Evolutionary conservation across 2,888 invertebrate genomes (phyloP).

Genomic region (Sphinx pinastri): DNA sequence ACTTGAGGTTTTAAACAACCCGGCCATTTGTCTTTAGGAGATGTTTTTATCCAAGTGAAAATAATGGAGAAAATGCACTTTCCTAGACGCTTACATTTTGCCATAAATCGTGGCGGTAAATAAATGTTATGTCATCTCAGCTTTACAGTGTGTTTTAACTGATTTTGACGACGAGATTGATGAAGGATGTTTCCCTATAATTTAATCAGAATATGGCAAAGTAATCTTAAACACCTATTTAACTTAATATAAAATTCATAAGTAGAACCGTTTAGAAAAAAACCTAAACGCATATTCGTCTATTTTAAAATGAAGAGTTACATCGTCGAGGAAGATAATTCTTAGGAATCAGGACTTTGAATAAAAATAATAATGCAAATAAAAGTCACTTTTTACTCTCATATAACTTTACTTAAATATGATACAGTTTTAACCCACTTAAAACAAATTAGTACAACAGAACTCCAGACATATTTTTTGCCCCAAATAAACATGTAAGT

Average conservation of each 20-base stretch:
- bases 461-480: background rate
- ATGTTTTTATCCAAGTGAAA: constrained; percentile 10
- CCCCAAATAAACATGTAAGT: constrained; percentile 2
- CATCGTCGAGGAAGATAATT: too few relatives aligned
- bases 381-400: too few relatives aligned
- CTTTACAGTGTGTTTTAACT: background rate
- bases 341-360: too few relatives aligned
- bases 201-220: too few relatives aligned
- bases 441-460: background rate
- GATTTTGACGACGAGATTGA: background rate
- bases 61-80: constrained; percentile 16
- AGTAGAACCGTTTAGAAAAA: too few relatives aligned
- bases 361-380: too few relatives aligned
- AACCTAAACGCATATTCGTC: too few relatives aligned
- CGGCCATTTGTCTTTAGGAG: constrained; percentile 12
- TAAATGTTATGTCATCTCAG: background rate
- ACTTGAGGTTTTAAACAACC: background rate
- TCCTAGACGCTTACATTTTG: background rate
- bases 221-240: too few relatives aligned
- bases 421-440: background rate
- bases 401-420: background rate
- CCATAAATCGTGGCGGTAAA: background rate
- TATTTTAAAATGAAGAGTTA: too few relatives aligned
- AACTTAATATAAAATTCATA: too few relatives aligned
- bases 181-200: background rate